Conservation (phyloP, 92 coral and sea anemone species). For the Isaurus tuberculatus region DNA sequence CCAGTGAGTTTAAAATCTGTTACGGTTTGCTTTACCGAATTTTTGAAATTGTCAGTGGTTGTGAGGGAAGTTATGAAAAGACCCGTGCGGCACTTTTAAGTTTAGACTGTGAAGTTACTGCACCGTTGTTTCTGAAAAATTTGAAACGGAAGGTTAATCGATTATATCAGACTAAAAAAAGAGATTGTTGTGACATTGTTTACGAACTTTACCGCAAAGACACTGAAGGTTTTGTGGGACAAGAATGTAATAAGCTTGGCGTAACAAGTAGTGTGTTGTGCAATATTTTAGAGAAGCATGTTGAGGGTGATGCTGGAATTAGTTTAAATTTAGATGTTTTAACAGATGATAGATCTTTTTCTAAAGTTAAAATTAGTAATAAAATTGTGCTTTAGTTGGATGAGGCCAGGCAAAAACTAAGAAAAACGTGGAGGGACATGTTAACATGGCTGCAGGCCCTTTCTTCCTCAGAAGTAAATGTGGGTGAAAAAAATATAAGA, state of each 20-base stretch:
- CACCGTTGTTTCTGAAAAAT: not conserved
- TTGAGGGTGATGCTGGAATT: not conserved
- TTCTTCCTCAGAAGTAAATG: constrained; percentile 21
- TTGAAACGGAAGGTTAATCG: constrained; percentile 5
- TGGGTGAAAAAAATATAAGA: constrained; percentile 16
- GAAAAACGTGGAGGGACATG: constrained; percentile 23
- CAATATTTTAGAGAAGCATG: constrained; percentile 8
- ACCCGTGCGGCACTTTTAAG: constrained; percentile 21
- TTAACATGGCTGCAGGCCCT: constrained; percentile 10
- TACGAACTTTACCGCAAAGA: constrained; percentile 10
- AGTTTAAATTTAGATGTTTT: constrained; percentile 6
- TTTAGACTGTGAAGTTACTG: constrained; percentile 4
- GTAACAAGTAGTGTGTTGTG: constrained; percentile 18
- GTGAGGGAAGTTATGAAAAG: not conserved
- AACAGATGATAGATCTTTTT: not conserved
- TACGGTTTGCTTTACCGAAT: constrained; percentile 9
- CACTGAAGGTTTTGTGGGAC: constrained; percentile 25
- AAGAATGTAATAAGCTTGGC: constrained; percentile 24
- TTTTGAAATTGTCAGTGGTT: not conserved
- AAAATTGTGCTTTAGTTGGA: constrained; percentile 19
- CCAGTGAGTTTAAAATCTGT: constrained; percentile 16
- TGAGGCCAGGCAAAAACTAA: not conserved
- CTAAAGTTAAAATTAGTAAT: not conserved
- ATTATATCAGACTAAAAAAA: not conserved
- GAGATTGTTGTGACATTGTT: constrained; percentile 7